Evolutionary conservation across 2,113 vertebrate species (phyloP).

Genomic region (Nerophis lumbriciformis): DNA sequence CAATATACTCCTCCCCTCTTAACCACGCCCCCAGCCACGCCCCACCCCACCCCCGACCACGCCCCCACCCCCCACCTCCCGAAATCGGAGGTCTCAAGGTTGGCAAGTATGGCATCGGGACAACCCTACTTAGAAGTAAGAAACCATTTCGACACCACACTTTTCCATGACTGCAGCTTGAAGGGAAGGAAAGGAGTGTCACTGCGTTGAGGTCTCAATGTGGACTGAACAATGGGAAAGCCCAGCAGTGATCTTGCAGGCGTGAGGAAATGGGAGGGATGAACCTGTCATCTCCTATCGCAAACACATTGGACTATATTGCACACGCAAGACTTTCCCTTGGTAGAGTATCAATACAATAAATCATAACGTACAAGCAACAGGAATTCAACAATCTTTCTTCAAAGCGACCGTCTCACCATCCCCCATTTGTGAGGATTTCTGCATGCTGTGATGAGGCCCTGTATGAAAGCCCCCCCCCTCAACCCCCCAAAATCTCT

Average conservation of each 20-base stretch:
- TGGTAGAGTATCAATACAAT: background rate
- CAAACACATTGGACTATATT: constrained; percentile 18
- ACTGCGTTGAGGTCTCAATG: constrained; percentile 36
- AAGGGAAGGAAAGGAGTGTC: constrained; percentile 71
- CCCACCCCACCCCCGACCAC: no score
- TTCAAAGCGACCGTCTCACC: constrained; percentile 42
- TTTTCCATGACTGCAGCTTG: background rate
- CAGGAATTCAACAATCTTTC: constrained; percentile 26
- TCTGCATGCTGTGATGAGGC: constrained; percentile 65
- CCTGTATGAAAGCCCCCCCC: constrained; percentile 54
- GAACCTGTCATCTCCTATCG: constrained; percentile 27
- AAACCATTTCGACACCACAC: background rate
- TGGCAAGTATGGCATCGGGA: no score
- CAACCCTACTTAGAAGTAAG: background rate
- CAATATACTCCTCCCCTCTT: no score
- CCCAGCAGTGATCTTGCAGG: constrained; percentile 26
- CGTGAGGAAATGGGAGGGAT: constrained; percentile 53
- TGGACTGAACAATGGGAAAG: constrained; percentile 67
- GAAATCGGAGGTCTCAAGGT: no score
- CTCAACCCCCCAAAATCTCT: constrained; percentile 46
- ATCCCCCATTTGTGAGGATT: constrained; percentile 52
- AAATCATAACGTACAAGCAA: no score
- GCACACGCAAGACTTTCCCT: constrained; percentile 3
- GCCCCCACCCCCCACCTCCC: no score
- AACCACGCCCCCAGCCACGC: no score